Evolutionary conservation across 2,113 vertebrate species (phyloP).

Genomic region (Podarcis cretensis): DNA sequence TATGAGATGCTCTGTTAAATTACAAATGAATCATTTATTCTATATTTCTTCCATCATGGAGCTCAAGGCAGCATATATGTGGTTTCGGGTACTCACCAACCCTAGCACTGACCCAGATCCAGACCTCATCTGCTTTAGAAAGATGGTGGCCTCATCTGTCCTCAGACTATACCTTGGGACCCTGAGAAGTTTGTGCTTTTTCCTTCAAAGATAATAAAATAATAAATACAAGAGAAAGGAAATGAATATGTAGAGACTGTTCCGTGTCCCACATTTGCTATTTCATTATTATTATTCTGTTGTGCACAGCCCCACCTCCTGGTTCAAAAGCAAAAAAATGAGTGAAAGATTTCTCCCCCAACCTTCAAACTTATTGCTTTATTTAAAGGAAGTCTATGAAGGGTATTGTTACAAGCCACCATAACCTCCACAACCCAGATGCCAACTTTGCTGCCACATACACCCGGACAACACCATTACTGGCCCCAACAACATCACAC

Average conservation of each 20-base stretch:
- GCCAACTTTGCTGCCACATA: no score
- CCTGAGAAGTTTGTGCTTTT: background rate
- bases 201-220: background rate
- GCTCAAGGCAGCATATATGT: no score
- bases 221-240: background rate
- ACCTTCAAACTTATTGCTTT: background rate
- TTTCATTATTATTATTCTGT: background rate
- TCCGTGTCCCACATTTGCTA: background rate
- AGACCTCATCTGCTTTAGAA: no score
- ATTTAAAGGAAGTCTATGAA: background rate
- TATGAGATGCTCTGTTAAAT: background rate
- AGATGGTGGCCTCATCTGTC: no score
- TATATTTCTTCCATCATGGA: no score
- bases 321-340: background rate
- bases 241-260: background rate
- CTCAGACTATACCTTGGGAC: no score
- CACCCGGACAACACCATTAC: no score
- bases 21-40: no score
- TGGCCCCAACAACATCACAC: no score
- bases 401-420: background rate
- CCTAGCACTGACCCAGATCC: no score
- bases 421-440: no score
- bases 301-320: constrained; percentile 11
- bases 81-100: no score
- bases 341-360: background rate